phyloP scores from a whole-genome alignment of 2,888 invertebrate species.

The Zhengitettix transpicula region DNA sequence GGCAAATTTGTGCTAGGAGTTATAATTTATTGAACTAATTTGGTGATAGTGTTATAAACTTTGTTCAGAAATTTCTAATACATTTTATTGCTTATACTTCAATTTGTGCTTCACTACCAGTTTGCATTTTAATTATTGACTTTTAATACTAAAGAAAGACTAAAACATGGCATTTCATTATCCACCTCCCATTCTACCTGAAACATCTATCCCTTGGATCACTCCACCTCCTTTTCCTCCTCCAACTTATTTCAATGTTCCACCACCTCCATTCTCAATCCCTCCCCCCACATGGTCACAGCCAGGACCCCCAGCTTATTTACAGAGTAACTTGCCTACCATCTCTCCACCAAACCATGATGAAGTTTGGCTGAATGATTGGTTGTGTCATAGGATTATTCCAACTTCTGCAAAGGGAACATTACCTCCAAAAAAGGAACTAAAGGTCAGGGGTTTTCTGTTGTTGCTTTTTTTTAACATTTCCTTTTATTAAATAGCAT shows the following conservation, averaged over 20 bases:
- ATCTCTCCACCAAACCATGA: neutral
- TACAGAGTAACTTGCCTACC: neutral
- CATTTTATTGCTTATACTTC: neutral
- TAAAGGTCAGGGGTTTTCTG: neutral
- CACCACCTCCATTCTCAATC: neutral
- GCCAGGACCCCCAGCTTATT: neutral
- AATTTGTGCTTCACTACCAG: neutral
- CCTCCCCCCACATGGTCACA: neutral
- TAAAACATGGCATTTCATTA: neutral
- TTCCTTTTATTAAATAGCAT: too few relatives aligned
- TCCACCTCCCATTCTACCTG: neutral
- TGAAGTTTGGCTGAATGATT: neutral
- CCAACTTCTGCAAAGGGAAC: neutral
- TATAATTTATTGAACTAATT: constrained; percentile 10
- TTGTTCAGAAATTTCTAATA: constrained; percentile 1
- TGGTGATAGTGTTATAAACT: constrained; percentile 5
- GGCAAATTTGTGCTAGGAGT: neutral
- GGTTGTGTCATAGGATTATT: neutral
- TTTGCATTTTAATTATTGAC: neutral
- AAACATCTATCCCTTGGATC: neutral
- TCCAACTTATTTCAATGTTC: constrained; percentile 19
- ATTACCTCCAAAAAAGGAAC: neutral
- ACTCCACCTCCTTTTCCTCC: neutral
- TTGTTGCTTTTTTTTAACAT: too few relatives aligned
- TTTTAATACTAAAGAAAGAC: neutral